Evolutionary conservation across 1,140 invertebrate genomes (phyloP), one percentile per base, ranked within the genome.

Genomic region (Pantala flavescens): DNA sequence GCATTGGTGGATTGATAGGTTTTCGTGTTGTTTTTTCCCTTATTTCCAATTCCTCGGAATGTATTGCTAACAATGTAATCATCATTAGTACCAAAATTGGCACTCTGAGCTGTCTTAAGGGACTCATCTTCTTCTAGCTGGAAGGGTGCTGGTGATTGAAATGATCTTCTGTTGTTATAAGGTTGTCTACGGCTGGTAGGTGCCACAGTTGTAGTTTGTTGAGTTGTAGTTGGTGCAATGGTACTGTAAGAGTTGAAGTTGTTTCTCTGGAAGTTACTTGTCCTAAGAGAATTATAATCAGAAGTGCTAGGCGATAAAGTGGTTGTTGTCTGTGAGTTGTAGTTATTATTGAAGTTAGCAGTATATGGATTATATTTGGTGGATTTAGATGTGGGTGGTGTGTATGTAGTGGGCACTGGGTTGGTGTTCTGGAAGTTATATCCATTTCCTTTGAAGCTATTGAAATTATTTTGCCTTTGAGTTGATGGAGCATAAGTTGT

Each of bases 271-370:
- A 77, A 75, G 2, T 80, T 80, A 2, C 79, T 71, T 0, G 80
- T 70, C 2, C 77, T 49, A 0, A 81, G 80, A 0, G 81, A 78
- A 43, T 83, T 78, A 43, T 82, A 74, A 80, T 83, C 77, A 74
- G 81, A 78, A 76, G 78, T 77, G 73, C 81, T 76, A 23, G 78
- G 76, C 2, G 81, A 75, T 0, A 77, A 77, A 2, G 74, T 71
- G 24, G 72, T 81, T 75, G 77, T 77, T 28, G 74, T 72, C 74
- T 79, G 49, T 0, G 77, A 78, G 23, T 80, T 81, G 43, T 80
- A 78, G 28, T 79, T 80, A 16, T 79, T 80, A 19, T 79, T 79
- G 73, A 81, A 81, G 23, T 73, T 77, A 21, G 82, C 81, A 81
- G 82, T 0, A 78, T 77, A 75, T 74, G 79, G n/a, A 63, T 76